phyloP scores from a whole-genome alignment of 2,888 invertebrate genomes.

The Cephus nigrinus region DNA sequence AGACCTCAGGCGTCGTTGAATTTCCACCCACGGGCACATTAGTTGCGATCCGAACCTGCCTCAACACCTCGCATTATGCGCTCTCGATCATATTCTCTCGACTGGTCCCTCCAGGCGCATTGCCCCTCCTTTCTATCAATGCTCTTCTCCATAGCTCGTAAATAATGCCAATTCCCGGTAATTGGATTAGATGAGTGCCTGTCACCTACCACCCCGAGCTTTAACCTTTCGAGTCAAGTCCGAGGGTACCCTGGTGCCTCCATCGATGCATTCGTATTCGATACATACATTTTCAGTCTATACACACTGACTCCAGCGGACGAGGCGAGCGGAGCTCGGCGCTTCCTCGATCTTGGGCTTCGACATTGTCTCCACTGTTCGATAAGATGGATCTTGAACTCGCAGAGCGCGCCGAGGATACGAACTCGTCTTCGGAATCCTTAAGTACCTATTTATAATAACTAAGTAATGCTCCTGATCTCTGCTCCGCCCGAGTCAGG shows the following conservation, averaged over 20 bases:
- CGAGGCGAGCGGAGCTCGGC: background rate
- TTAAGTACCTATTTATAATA: conserved; percentile 52
- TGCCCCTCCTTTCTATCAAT: conserved; percentile 29
- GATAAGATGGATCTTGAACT: conserved; percentile 46
- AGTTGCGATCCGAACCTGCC: conserved; percentile 50
- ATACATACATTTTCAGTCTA: background rate
- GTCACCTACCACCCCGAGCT: conserved; percentile 35
- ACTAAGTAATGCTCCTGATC: conserved; percentile 26
- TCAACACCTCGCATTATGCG: conserved; percentile 61
- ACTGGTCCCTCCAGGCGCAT: conserved; percentile 9
- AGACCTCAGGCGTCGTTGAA: conserved; percentile 39
- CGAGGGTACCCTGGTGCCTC: background rate
- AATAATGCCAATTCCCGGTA: conserved; percentile 55
- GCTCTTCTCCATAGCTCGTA: conserved; percentile 46
- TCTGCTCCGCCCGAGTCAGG: conserved; percentile 10
- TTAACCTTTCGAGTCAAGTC: background rate
- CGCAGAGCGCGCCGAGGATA: conserved; percentile 18
- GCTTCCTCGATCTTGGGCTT: background rate
- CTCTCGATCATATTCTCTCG: conserved; percentile 52
- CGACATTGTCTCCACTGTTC: conserved; percentile 6
- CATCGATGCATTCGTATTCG: background rate
- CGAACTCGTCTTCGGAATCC: conserved; percentile 16
- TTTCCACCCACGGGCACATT: conserved; percentile 60
- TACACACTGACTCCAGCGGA: background rate
- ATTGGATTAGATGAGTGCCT: conserved; percentile 62